Base-by-base conservation (phyloP, 2,797 vertebrate genomes). In the Hapalemur alaotrensis region DNA sequence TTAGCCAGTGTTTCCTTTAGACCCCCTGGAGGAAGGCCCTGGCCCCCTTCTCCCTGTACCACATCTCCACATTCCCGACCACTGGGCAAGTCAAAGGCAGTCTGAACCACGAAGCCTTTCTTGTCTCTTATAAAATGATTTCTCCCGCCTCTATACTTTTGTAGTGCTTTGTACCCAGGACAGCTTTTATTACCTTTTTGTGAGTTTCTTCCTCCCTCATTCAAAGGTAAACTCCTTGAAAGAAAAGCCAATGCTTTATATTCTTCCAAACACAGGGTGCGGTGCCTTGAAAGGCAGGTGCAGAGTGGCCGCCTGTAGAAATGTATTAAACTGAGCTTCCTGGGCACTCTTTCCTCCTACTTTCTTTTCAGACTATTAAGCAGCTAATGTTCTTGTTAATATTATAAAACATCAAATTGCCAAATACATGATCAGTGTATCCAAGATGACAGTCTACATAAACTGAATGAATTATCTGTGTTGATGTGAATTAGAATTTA, bases 221-320 rank as follows among this genome's bases (percentile, higher is more conserved):
- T 96, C 85, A 92, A 96, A 97, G 69, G 67, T 91, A 93, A 85
- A 85, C 43, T 91, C 54, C 69, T 95, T 91, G 50, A 97, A 95
- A 96, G 95, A 67, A 89, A 96, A 91, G 32, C 57, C 59, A 35
- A 76, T 35, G 22, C 54, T 93, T 85, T 78, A 63, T 72, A 46
- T 72, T 92, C 46, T 91, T 76, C 59, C 52, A 95, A 89, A 88
- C 35, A 72, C 20, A 41, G 41, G 30, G 22, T 67, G 4, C 25
- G 20, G 41, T 50, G 43, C 43, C 69, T 89, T 89, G 67, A 54
- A 95, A 78, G 76, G 78, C 72, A 50, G n/a, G 20, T 10, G 11
- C 1, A 23, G 43, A 32, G 35, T 54, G 54, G 1, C 48, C 61
- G 14, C 14, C 3, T 80, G 12, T 25, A 79, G 80, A 85, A 78